Evolutionary conservation across 1,140 invertebrate genomes (phyloP), one percentile per base, ranked within the genome.

Genomic region (Anthonomus grandis): DNA sequence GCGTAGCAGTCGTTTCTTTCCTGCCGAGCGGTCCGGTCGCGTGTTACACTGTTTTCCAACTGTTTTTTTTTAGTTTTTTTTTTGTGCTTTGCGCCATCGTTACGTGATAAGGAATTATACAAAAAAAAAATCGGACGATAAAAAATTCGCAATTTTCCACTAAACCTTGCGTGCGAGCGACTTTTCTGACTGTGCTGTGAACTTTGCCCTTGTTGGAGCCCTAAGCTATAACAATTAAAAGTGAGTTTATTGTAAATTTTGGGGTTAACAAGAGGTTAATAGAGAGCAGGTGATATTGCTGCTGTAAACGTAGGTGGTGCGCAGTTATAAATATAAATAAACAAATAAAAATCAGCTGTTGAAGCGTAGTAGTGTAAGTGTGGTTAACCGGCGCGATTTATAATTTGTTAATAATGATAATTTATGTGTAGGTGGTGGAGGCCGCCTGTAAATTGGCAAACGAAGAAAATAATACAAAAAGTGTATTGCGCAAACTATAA

Each of bases 291-390:
- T 31, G 6, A 6, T n/a, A 31, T 8, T 8, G 27, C 27, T 31
- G n/a, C n/a, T 31, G 27, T n/a, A 31, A 31, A 10, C 42, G 18
- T 41, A 12, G 15, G 21, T 45, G 12, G 47, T 50, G 47, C 47
- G 47, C 47, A 50, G 23, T 50, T 37, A 50, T 50, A 48, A 48
- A 39, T 39, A n/a, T n/a, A n/a, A n/a, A n/a, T n/a, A n/a, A n/a
- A n/a, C n/a, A 39, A 39, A 50, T 50, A 50, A 50, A 50, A 50
- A 50, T 50, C 47, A 50, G 47, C 47, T 50, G 47, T n/a, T n/a
- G n/a, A n/a, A n/a, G n/a, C n/a, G n/a, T n/a, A n/a, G n/a, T n/a
- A n/a, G n/a, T n/a, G n/a, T n/a, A n/a, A n/a, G n/a, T n/a, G n/a
- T n/a, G n/a, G n/a, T n/a, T n/a, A n/a, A n/a, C n/a, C n/a, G n/a